These are phyloP conservation scores for Salvator merianae DNA, from an alignment of 2,113 vertebrate species.

Conservation along the genomic window DNA sequence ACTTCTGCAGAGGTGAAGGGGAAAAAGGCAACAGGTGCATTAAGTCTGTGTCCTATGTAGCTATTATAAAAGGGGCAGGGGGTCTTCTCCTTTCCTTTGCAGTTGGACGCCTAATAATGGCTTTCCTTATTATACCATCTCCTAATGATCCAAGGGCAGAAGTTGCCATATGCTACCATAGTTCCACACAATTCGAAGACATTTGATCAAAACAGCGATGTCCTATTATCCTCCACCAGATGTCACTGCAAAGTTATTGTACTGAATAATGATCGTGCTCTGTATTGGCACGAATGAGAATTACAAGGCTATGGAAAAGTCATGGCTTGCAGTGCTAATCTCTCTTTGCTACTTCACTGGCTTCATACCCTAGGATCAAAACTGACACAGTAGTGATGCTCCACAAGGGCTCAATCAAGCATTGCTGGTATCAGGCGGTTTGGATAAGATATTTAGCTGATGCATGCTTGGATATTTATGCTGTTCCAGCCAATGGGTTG, in stretches of 20 bases:
- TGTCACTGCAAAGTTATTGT: constrained; percentile 48
- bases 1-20: constrained; percentile 1
- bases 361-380: background rate
- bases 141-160: constrained; percentile 4
- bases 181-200: constrained; percentile 13
- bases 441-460: accelerated
- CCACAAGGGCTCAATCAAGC: constrained; percentile 4
- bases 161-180: constrained; percentile 21
- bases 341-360: constrained; percentile 6
- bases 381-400: constrained; percentile 4
- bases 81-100: background rate
- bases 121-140: constrained; percentile 26
- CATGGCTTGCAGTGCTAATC: background rate
- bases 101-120: background rate
- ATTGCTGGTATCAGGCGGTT: background rate
- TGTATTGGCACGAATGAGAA: constrained; percentile 6
- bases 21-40: background rate
- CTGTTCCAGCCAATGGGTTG: background rate
- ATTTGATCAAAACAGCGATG: constrained; percentile 14
- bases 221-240: constrained; percentile 59
- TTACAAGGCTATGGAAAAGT: constrained; percentile 14
- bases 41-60: background rate
- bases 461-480: background rate
- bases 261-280: background rate
- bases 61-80: background rate